Base-by-base conservation (phyloP, 2,797 vertebrate genomes). In the Notamacropus eugenii region DNA sequence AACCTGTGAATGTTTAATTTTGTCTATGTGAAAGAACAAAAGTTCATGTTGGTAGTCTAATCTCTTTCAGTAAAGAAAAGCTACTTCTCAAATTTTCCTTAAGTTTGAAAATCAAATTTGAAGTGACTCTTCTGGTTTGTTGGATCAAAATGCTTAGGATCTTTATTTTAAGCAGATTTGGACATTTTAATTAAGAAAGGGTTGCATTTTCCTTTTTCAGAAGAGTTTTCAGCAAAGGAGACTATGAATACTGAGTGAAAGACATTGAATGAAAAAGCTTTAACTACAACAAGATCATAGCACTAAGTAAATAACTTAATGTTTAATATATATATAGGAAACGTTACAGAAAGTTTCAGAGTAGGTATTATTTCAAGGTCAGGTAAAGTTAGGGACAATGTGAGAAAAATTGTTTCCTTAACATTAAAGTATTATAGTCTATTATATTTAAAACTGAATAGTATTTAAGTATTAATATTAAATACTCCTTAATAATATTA, bases 1-100 rank as follows among this genome's bases (percentile, higher is more conserved):
- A 97, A 94, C 58, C 2, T 82, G 29, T 96, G 50, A 96, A 92
- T 46, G 59, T 92, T 97, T 97, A 62, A 97, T 95, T 97, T 98
- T 97, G 82, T 96, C 87, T 93, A 4, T 93, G 93, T 54, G 82
- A 91, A 97, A 96, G 96, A 52, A 94, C 91, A 97, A 96, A 96
- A 52, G 94, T 92, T 13, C 55, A 55, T 54, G 29, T 54, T 57
- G 54, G 0, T 74, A 97, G 92, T 95, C 90, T 96, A 94, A 91
- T 95, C 29, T 54, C 96, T 58, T 97, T 95, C 50, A 95, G 12
- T 93, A 90, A 98, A 96, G 24, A 34, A 96, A 40, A 4, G 40
- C 34, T 91, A 94, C 34, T 93, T 97, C 95, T 96, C 4, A 92
- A 90, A 5, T 8, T 91, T 82, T 74, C 95, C 96, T 96, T 56